These are phyloP conservation scores for Atherix ibis DNA, from an alignment of 2,888 invertebrate species.

Conservation along the genomic window DNA sequence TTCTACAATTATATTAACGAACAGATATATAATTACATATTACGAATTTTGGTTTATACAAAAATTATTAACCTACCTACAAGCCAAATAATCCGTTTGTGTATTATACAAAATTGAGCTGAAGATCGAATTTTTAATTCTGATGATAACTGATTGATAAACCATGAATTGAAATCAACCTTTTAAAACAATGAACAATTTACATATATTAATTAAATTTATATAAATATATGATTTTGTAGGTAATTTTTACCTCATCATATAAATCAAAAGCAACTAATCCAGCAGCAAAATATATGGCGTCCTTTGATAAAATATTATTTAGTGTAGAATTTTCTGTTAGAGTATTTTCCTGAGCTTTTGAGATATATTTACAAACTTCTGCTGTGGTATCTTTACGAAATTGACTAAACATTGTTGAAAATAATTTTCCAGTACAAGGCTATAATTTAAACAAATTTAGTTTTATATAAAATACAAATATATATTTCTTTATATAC, in stretches of 20 bases:
- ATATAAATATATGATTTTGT: no score
- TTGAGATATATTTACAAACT: conserved; percentile 46
- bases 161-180: conserved; percentile 89
- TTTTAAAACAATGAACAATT: conserved; percentile 18
- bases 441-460: conserved; percentile 39
- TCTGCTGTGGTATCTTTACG: conserved; percentile 34
- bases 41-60: neutral
- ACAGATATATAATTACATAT: no score
- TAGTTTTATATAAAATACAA: neutral
- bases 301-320: conserved; percentile 75
- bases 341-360: conserved; percentile 50
- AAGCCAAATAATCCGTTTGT: conserved; percentile 70
- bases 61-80: conserved; percentile 38
- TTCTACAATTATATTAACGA: no score
- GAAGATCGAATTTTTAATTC: conserved; percentile 73
- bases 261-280: conserved; percentile 78
- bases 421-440: conserved; percentile 74
- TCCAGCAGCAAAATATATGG: conserved; percentile 85
- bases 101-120: conserved; percentile 67
- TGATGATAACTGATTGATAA: conserved; percentile 59
- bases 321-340: conserved; percentile 55
- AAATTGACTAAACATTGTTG: conserved; percentile 69
- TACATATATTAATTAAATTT: no score
- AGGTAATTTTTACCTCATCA: conserved; percentile 73
- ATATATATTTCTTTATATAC: conserved; percentile 34